Base-by-base conservation (phyloP, 37 sponge, comb jelly and placozoan genomes). In the Cladorhizidae sp. region DNA sequence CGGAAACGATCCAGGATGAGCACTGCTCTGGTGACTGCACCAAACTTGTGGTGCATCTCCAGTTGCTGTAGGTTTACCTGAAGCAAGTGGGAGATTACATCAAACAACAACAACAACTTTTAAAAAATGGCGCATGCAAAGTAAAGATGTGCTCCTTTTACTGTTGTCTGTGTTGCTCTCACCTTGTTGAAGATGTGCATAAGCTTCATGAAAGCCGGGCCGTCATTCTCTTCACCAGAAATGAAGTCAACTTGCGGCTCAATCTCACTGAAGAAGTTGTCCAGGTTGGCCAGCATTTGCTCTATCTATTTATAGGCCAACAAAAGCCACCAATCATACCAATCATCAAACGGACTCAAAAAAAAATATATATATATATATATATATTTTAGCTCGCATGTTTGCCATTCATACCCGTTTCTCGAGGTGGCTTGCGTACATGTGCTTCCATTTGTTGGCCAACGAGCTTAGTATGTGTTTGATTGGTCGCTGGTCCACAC, bases 11-110 rank as follows among this genome's bases (percentile, higher is more conserved):
- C 80, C 65, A 87, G 42, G 56, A 87, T 87, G 1, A 75, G 29
- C 21, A 87, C 88, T 45, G 82, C 88, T 52, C 93, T 80, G 78
- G 87, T 85, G 3, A 87, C 85, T 33, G 85, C 89, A 40, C 85
- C 93, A 92, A 92, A 92, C 77, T 88, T 92, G 23, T 57, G 80
- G 59, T 92, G 89, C 93, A 92, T 85, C 51, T 88, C 87, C 35
- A 69, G 37, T 51, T 78, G 85, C 78, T 88, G 91, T 0, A 33
- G 58, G 62, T 85, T 93, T 50, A 88, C 87, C 89, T 89, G n/a
- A 40, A 45, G 51, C 18, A 25, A 2, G 31, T 45, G 41, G 14
- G 14, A 11, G 9, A 45, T 45, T 45, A 9, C 49, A 45, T 9
- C 5, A 45, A 45, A 12, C 49, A 45, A 45, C 49, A 45, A 45